Evolutionary conservation across 2,113 vertebrate genomes (phyloP).

Genomic region (Zapornia atra): DNA sequence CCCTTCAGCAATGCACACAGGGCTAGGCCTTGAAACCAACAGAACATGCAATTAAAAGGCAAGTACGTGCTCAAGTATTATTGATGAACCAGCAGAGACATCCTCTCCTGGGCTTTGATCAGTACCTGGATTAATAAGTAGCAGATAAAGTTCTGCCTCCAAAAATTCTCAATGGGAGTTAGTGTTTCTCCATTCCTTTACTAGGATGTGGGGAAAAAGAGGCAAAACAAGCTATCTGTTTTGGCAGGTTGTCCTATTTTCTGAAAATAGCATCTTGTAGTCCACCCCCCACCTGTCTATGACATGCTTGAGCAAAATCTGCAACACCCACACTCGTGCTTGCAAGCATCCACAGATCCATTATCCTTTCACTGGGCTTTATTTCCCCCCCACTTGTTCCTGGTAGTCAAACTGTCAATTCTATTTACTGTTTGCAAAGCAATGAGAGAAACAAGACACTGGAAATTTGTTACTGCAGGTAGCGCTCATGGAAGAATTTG

Average conservation of each 20-base stretch:
- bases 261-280: constrained; percentile 59
- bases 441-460: background rate
- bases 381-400: background rate
- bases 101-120: background rate
- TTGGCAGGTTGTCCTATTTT: constrained; percentile 57
- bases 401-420: background rate
- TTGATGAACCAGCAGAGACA: background rate
- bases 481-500: background rate
- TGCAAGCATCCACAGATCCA: background rate
- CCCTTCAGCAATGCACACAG: background rate
- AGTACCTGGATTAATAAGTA: background rate
- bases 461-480: constrained; percentile 1
- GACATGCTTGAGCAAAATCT: constrained; percentile 13
- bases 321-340: constrained; percentile 10
- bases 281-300: background rate
- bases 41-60: background rate
- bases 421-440: constrained; percentile 18
- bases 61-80: background rate
- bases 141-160: background rate
- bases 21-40: background rate
- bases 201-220: background rate
- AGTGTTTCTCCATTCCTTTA: background rate
- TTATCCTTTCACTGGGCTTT: constrained; percentile 21
- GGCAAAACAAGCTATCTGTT: background rate
- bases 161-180: constrained; percentile 46